Evolutionary conservation across 2,888 invertebrate species (phyloP).

Genomic region (Crematogaster levior): DNA sequence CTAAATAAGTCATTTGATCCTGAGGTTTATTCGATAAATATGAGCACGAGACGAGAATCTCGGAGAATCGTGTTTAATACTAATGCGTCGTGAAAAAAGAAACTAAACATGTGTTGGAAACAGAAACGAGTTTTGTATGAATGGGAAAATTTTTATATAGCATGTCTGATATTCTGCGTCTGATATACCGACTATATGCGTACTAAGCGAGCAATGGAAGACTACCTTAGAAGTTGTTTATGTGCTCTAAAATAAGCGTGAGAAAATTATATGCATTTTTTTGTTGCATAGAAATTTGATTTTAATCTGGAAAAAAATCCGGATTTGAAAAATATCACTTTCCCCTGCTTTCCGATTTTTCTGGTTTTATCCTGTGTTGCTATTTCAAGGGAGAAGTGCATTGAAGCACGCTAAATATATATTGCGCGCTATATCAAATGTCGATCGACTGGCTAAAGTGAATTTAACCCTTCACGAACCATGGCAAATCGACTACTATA

Average conservation of each 20-base stretch:
- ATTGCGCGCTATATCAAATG: constrained; percentile 46
- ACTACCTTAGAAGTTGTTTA: not conserved
- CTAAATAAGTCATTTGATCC: constrained; percentile 12
- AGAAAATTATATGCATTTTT: not conserved
- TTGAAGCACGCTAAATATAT: constrained; percentile 42
- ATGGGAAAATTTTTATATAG: not conserved
- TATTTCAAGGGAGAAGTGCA: constrained; percentile 32
- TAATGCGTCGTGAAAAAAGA: constrained; percentile 7
- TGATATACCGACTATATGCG: too few species aligned
- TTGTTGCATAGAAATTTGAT: not conserved
- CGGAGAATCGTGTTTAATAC: not conserved
- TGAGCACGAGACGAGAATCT: not conserved
- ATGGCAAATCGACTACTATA: constrained; percentile 47
- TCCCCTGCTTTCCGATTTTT: not conserved
- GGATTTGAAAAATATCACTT: not conserved
- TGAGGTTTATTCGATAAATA: constrained; percentile 11
- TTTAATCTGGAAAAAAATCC: not conserved
- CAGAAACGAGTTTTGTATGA: not conserved
- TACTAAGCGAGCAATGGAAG: not conserved
- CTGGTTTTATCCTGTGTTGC: not conserved
- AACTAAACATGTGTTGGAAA: not conserved
- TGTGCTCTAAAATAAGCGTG: not conserved
- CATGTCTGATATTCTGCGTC: too few species aligned
- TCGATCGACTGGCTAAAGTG: constrained; percentile 48
- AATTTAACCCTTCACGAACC: constrained; percentile 50